A percentile compares a stretch with the other conserved stretches of the same genome.
Evolutionary conservation across 2,113 vertebrate genomes (phyloP).

Genomic region (western clawed frog (Xenopus tropicalis)): UCB_Xtro_10.0 CM004443.2:18999001-18999500

Average conservation of each 20-base stretch:
- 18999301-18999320: conserved; percentile 63
- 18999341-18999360: conserved; percentile 64
- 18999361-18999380: conserved; percentile 57
- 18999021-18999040: conserved; percentile 32
- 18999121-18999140: conserved; percentile 39
- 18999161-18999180: conserved; percentile 37
- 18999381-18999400: conserved; percentile 46
- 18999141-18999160: conserved; percentile 41
- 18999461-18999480: too few species aligned
- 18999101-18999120: conserved; percentile 17
- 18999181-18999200: conserved; percentile 35
- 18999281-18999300: conserved; percentile 63
- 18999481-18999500: too few species aligned
- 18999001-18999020: conserved; percentile 34
- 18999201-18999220: conserved; percentile 22
- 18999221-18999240: conserved; percentile 55
- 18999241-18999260: conserved; percentile 60
- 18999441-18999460: too few species aligned
- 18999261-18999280: conserved; percentile 65
- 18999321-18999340: conserved; percentile 66
- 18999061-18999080: conserved; percentile 25
- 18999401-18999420: conserved; percentile 53
- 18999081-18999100: conserved; percentile 12
- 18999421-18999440: too few species aligned
- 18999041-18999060: conserved; percentile 26